Base-by-base conservation (phyloP, 1,140 invertebrate species). In the Choristoneura fumiferana region DNA sequence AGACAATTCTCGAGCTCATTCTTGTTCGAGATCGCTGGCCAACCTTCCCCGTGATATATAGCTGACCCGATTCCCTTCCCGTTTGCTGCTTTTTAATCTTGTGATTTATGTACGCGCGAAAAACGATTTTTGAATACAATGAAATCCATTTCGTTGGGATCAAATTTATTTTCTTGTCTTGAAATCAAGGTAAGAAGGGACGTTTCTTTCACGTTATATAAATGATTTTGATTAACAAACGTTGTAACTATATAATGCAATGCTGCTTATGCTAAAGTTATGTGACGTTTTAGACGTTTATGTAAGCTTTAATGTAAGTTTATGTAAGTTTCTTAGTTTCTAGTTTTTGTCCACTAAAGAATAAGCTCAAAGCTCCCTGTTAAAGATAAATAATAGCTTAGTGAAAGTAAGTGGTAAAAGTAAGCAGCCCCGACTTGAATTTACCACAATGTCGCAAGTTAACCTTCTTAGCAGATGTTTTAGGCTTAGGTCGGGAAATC, bases 71-170 rank as follows among this genome's bases (percentile, higher is more conserved):
- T 63, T 57, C 68, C 62, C 63, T 71, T 62, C 39, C 60, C 70
- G 62, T 65, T 70, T 71, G 65, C 69, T 68, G 65, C 70, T 71
- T 76, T 76, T 76, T 73, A 76, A 73, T 73, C 73, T 66, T 14
- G 58, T 76, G 70, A 76, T 76, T 73, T 73, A 76, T 67, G 59
- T 39, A 65, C 62, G 67, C 15, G 61, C 61, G 60, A 45, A 58
- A 65, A 72, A 67, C 63, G 63, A 69, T 72, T 72, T 71, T 72
- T 67, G 62, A 72, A 69, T 71, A 66, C 63, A 66, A 66, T 66
- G 63, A 69, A 59, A 59, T 65, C 64, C 61, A 71, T 71, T 63
- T 66, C 58, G 59, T 18, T 54, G 36, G 52, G 45, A 12, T 39
- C 34, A 35, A 61, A 39, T 38, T 63, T 63, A 61, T 45, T 59